These are phyloP conservation scores for Carassius gibelio DNA, from an alignment of 2,113 vertebrate species.

Conservation along the genomic window DNA sequence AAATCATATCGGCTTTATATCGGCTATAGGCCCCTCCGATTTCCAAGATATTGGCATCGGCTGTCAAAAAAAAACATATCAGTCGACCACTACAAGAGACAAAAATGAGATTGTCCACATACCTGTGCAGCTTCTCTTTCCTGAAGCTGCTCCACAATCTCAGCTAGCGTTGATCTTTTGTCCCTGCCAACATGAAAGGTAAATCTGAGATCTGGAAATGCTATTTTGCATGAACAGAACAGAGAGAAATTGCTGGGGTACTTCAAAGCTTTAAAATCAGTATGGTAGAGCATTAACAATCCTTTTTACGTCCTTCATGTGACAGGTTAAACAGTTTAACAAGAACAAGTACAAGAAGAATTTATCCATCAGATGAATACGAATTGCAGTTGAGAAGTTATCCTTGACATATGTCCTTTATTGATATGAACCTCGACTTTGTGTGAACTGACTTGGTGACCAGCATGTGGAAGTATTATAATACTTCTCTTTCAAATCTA, in stretches of 20 bases:
- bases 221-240: not conserved
- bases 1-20: too few relatives aligned
- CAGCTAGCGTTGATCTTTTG: conserved; percentile 85
- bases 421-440: not conserved
- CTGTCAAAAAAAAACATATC: too few relatives aligned
- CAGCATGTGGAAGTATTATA: not conserved
- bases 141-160: conserved; percentile 93
- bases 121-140: conserved; percentile 86
- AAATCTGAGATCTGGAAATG: too few relatives aligned
- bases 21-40: too few relatives aligned
- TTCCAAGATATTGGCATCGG: too few relatives aligned
- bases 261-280: not conserved
- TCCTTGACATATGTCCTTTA: too few relatives aligned
- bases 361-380: not conserved
- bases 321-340: too few relatives aligned
- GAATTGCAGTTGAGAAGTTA: too few relatives aligned
- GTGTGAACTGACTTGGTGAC: not conserved
- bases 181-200: conserved; percentile 59
- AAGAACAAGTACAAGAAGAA: not conserved
- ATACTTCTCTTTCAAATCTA: not conserved
- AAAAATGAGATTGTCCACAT: conserved; percentile 19
- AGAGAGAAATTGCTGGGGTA: not conserved
- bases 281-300: too few relatives aligned
- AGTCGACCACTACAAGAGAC: not conserved
- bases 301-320: too few relatives aligned